Percentiles rank a stretch among this genome's conserved stretches.
Conservation (phyloP, 1,140 invertebrate species). For the Aphidius gifuensis region DNA sequence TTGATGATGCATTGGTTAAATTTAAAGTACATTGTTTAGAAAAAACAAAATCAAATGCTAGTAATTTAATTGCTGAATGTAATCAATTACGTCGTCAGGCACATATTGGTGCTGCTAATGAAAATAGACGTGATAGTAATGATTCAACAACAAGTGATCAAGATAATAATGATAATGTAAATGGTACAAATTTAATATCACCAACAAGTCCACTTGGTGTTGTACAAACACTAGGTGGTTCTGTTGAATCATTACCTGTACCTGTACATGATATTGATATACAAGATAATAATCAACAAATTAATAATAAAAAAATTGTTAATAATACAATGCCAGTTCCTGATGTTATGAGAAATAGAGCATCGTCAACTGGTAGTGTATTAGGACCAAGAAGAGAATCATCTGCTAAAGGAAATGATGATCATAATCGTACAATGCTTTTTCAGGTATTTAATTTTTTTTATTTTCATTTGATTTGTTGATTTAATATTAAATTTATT, state of each 20-base stretch:
- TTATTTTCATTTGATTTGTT: conserved; percentile 4
- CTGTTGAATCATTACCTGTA: conserved; percentile 44
- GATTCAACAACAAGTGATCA: conserved; percentile 48
- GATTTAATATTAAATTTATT: no score
- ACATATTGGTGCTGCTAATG: conserved; percentile 27
- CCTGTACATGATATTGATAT: conserved; percentile 23
- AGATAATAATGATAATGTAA: conserved; percentile 42
- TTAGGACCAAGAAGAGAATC: conserved; percentile 46
- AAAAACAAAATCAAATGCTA: conserved; percentile 58
- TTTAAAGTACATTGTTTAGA: conserved; percentile 78
- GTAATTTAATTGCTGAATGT: conserved; percentile 43
- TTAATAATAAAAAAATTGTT: conserved; percentile 27
- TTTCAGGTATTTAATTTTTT: conserved; percentile 71
- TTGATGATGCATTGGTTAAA: conserved; percentile 85
- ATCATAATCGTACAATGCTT: conserved; percentile 90
- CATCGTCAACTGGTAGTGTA: conserved; percentile 54
- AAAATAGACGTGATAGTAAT: conserved; percentile 47
- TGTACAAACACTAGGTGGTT: conserved; percentile 35
- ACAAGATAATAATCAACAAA: conserved; percentile 21
- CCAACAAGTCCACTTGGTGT: conserved; percentile 35
- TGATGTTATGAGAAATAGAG: conserved; percentile 53
- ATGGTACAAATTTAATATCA: conserved; percentile 31
- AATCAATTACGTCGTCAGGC: conserved; percentile 44
- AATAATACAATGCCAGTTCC: conserved; percentile 36
- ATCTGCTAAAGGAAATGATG: conserved; percentile 47